These are phyloP conservation scores for Peromyscus aztecus DNA, from an alignment of 2,797 vertebrate species.

Conservation along the genomic window DNA sequence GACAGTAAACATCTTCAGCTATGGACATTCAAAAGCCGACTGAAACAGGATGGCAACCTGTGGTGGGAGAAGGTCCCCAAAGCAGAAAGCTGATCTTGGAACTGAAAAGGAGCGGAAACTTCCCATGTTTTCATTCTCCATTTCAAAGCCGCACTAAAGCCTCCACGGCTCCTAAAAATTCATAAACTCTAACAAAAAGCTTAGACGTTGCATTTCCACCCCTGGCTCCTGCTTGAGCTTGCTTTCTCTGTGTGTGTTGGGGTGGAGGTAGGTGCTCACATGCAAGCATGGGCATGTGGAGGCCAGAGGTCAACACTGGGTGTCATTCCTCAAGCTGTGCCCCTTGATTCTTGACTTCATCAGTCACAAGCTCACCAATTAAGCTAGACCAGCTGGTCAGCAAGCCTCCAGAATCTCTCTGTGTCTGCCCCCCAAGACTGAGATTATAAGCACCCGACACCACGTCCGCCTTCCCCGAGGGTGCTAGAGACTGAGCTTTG, in stretches of 20 bases:
- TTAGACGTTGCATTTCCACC: neutral
- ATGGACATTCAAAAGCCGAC: constrained; percentile 73
- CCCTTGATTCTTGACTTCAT: neutral
- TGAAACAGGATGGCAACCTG: constrained; percentile 47
- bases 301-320: neutral
- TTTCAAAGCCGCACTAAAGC: constrained; percentile 60
- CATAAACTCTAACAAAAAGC: neutral
- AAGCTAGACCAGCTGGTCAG: neutral
- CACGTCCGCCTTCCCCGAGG: neutral
- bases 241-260: neutral
- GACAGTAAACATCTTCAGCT: constrained; percentile 67
- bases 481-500: neutral
- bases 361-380: neutral
- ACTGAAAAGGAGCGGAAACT: constrained; percentile 61
- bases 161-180: constrained; percentile 44
- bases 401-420: neutral
- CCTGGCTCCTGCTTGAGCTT: neutral
- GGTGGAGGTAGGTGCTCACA: no score
- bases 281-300: neutral
- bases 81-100: constrained; percentile 56
- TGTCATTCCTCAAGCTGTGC: neutral
- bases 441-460: neutral
- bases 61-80: constrained; percentile 65
- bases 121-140: constrained; percentile 25
- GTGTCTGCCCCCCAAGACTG: no score